These are phyloP conservation scores for Lasioglossum pauxillum DNA, from an alignment of 2,888 invertebrate genomes.

Conservation along the genomic window DNA sequence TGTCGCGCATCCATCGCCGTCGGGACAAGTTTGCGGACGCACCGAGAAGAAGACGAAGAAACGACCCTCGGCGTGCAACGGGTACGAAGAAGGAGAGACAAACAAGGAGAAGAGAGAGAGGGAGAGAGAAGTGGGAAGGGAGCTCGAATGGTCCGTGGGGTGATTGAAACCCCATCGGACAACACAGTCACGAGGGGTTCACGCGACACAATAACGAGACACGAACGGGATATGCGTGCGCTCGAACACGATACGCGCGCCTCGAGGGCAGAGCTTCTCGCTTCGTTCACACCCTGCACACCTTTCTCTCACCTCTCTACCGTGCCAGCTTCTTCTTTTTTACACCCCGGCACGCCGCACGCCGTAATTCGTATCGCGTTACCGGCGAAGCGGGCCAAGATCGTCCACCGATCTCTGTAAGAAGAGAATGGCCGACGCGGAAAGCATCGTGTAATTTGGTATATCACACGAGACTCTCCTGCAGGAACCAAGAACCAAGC, in stretches of 20 bases:
- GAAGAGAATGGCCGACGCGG: background rate
- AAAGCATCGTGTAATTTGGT: slow-evolving; percentile 15
- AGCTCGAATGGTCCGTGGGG: slow-evolving; percentile 48
- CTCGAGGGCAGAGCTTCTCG: slow-evolving; percentile 46
- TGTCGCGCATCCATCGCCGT: slow-evolving; percentile 64
- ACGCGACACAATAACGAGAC: slow-evolving; percentile 58
- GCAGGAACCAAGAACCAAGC: background rate
- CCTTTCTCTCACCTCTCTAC: background rate
- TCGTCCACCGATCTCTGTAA: slow-evolving; percentile 7
- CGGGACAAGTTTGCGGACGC: slow-evolving; percentile 22
- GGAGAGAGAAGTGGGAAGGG: slow-evolving; percentile 24
- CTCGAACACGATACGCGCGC: slow-evolving; percentile 50
- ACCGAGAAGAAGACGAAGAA: slow-evolving; percentile 59
- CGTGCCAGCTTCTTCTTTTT: background rate
- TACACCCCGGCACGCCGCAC: slow-evolving; percentile 1
- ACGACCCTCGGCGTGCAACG: slow-evolving; percentile 53
- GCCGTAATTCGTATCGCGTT: slow-evolving; percentile 33
- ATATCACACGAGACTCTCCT: background rate
- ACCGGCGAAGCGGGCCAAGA: slow-evolving; percentile 1
- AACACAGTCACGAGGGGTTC: slow-evolving; percentile 48
- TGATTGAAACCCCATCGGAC: slow-evolving; percentile 64
- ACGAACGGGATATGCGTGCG: slow-evolving; percentile 39
- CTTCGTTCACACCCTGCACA: slow-evolving; percentile 36
- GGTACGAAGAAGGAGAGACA: slow-evolving; percentile 7
- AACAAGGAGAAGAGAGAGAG: slow-evolving; percentile 36